Evolutionary conservation across 92 coral and sea anemone species (phyloP).

Genomic region (Blastomussa wellsi): DNA sequence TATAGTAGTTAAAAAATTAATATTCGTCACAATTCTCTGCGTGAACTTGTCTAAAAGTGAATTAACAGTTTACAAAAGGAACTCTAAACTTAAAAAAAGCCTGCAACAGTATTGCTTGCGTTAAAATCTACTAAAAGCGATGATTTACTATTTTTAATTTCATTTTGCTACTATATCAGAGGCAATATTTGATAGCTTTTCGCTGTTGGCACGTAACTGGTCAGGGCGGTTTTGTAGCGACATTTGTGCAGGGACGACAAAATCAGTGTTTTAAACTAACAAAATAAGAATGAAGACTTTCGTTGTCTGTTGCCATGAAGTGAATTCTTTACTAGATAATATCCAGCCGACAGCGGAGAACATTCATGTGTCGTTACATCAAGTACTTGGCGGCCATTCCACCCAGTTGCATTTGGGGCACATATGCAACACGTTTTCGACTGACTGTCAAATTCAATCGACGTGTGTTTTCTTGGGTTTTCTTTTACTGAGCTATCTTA

Average conservation of each 20-base stretch:
- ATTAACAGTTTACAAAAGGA: slow-evolving; percentile 26
- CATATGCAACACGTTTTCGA: neutral
- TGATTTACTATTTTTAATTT: neutral
- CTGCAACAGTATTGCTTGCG: neutral
- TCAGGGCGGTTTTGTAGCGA: neutral
- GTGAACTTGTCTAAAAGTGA: slow-evolving; percentile 18
- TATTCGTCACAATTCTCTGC: slow-evolving; percentile 18
- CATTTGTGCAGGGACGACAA: neutral
- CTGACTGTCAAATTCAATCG: neutral
- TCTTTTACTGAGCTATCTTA: neutral
- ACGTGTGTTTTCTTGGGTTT: neutral
- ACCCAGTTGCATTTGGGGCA: neutral
- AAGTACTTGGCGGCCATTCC: neutral
- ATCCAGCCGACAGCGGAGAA: neutral
- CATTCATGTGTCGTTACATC: neutral
- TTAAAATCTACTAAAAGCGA: neutral
- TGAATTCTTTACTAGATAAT: neutral
- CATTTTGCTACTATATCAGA: neutral
- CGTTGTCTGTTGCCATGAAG: neutral
- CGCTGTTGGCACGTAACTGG: neutral
- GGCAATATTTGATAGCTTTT: slow-evolving; percentile 4
- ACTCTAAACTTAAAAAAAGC: slow-evolving; percentile 21
- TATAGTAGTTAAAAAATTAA: slow-evolving; percentile 34
- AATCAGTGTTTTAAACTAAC: neutral
- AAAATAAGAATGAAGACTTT: neutral